These are phyloP conservation scores for Frankliniella intonsa DNA, from an alignment of 2,888 invertebrate genomes.

Conservation along the genomic window DNA sequence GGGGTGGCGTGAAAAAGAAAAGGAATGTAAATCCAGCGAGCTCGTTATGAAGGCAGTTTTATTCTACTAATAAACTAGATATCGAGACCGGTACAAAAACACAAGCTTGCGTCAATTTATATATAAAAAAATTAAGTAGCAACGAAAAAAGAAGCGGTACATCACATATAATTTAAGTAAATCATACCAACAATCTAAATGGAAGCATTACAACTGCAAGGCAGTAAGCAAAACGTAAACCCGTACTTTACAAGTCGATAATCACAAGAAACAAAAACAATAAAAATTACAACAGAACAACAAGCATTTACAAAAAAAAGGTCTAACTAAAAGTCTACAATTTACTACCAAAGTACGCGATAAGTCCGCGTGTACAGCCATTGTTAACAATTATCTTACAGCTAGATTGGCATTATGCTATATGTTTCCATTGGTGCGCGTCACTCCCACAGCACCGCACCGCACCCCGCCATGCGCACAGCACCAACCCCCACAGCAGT, in stretches of 20 bases:
- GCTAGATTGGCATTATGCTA: background rate
- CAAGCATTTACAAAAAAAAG: conserved; percentile 8
- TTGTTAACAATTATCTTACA: background rate
- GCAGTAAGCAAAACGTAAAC: background rate
- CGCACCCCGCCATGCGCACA: background rate
- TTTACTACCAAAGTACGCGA: background rate
- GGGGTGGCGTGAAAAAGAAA: too few relatives aligned
- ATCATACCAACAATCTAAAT: background rate
- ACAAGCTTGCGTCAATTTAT: background rate
- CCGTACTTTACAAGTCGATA: conserved; percentile 14
- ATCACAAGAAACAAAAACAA: conserved; percentile 19
- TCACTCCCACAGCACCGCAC: background rate
- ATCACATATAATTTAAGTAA: background rate
- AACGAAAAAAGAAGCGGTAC: background rate
- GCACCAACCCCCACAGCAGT: conserved; percentile 6
- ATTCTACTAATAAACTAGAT: too few relatives aligned
- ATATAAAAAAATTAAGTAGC: background rate
- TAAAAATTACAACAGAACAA: conserved; percentile 13
- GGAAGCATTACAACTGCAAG: background rate
- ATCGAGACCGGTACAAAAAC: background rate
- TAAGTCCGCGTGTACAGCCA: background rate
- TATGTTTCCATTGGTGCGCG: background rate
- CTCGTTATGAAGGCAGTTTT: too few relatives aligned
- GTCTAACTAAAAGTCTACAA: conserved; percentile 1
- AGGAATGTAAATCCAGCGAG: too few relatives aligned